Evolutionary conservation across 1,140 invertebrate genomes (phyloP).

Genomic region (Pseudomyrmex flavicornis): DNA sequence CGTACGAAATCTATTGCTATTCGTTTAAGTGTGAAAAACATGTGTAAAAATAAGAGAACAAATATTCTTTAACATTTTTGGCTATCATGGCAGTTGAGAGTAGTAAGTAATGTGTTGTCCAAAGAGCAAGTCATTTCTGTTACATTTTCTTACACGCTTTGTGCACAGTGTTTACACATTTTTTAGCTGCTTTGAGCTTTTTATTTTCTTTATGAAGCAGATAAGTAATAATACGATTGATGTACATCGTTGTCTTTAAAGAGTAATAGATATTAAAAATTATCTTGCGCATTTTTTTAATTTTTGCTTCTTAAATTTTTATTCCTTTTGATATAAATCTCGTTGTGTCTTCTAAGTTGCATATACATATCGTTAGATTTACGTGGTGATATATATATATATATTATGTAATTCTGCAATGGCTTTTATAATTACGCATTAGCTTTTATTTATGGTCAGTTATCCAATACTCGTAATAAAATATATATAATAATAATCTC

Average conservation of each 20-base stretch:
- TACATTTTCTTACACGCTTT: constrained; percentile 48
- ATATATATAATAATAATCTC: neutral
- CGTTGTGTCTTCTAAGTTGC: constrained; percentile 14
- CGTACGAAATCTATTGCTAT: neutral
- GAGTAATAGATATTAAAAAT: constrained; percentile 12
- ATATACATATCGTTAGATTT: constrained; percentile 32
- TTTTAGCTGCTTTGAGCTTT: constrained; percentile 34
- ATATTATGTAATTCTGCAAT: constrained; percentile 37
- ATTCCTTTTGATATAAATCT: constrained; percentile 18
- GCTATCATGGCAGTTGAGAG: constrained; percentile 80
- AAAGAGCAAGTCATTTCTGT: constrained; percentile 24
- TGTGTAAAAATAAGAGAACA: constrained; percentile 58
- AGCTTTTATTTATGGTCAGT: constrained; percentile 71
- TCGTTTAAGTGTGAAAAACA: constrained; percentile 27
- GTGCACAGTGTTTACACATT: constrained; percentile 33
- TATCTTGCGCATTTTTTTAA: constrained; percentile 5
- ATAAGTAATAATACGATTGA: neutral
- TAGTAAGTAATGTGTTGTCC: constrained; percentile 79
- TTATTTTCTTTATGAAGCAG: constrained; percentile 34
- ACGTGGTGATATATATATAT: constrained; percentile 45
- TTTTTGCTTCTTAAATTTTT: constrained; percentile 23
- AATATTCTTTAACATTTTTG: constrained; percentile 76
- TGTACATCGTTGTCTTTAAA: constrained; percentile 4
- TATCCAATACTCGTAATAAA: constrained; percentile 82
- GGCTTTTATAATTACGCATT: constrained; percentile 53